Evolutionary conservation across 2,888 invertebrate genomes (phyloP).

Genomic region (Ephialtes manifestator): DNA sequence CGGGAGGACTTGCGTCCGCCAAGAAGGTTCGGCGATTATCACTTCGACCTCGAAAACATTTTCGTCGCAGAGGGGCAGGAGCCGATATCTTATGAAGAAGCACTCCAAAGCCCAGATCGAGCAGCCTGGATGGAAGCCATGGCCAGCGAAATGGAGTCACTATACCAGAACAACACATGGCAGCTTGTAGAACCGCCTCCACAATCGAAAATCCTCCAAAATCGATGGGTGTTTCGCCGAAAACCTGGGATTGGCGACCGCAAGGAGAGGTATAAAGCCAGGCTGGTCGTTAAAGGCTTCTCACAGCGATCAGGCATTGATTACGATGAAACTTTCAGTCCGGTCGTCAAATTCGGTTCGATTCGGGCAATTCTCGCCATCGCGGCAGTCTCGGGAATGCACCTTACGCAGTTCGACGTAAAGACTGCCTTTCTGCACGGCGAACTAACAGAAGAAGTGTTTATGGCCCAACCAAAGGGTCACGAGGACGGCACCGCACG

Average conservation of each 20-base stretch:
- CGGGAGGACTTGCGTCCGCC: too few species aligned
- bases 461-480: slow-evolving; percentile 69
- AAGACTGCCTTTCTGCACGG: slow-evolving; percentile 61
- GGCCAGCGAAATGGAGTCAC: slow-evolving; percentile 55
- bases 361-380: slow-evolving; percentile 68
- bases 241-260: slow-evolving; percentile 54
- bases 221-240: slow-evolving; percentile 55
- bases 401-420: slow-evolving; percentile 52
- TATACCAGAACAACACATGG: slow-evolving; percentile 46
- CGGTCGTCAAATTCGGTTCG: slow-evolving; percentile 49
- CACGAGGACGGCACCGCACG: slow-evolving; percentile 70
- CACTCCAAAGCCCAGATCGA: slow-evolving; percentile 21
- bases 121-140: slow-evolving; percentile 44
- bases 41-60: background rate
- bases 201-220: slow-evolving; percentile 18
- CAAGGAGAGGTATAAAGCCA: slow-evolving; percentile 48
- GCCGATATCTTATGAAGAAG: slow-evolving; percentile 34
- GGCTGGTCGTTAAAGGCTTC: slow-evolving; percentile 61
- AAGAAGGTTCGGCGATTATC: too few species aligned
- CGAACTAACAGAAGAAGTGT: slow-evolving; percentile 62
- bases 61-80: background rate
- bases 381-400: slow-evolving; percentile 61
- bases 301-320: slow-evolving; percentile 65
- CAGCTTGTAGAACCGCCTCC: slow-evolving; percentile 26
- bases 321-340: slow-evolving; percentile 61